Base-by-base conservation (phyloP, 2,888 invertebrate species). In the Altica lythri region DNA sequence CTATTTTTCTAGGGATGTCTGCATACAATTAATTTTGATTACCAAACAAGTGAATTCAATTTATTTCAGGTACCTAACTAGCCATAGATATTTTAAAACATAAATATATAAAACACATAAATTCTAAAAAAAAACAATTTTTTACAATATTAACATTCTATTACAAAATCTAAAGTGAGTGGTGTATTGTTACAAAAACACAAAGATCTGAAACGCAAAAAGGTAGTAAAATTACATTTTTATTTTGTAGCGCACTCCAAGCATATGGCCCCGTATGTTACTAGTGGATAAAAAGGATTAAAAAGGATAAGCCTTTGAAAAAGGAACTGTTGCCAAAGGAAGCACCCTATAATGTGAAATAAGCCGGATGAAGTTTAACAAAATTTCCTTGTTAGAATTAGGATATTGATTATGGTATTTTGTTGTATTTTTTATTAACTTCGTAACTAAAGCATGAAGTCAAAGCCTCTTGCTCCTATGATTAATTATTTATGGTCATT, bases 211-310 rank as follows among this genome's bases (percentile, higher is more conserved):
- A 25, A 37, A 46, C 46, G 46, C 35, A 34, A 46, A 46, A 35
- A 46, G 9, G 46, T 46, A 45, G 22, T 16, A 6, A 37, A 46
- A 46, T 46, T 46, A 46, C 46, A 27, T 46, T 46, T 46, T 34
- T 46, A 14, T 32, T 44, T 32, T 25, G 25, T 16, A 17, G 46
- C 8, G 4, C 12, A 12, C 35, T 46, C 27, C 35, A n/a, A 46
- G 17, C 46, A 27, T 22, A 27, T 27, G 27, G 27, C 46, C 35
- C 27, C 5, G 17, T n/a, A n/a, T 16, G 19, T 46, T 35, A 17
- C 9, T 5, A 13, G 16, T 25, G 46, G 46, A 35, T 27, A 17
- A 46, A 25, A n/a, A n/a, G 46, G 27, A 46, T 16, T 25, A 16
- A 46, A 46, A 35, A 18, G 46, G 35, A 46, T 46, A 37, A 46